Evolutionary conservation across 2,888 invertebrate species (phyloP).

Genomic region (Apantesis nais): DNA sequence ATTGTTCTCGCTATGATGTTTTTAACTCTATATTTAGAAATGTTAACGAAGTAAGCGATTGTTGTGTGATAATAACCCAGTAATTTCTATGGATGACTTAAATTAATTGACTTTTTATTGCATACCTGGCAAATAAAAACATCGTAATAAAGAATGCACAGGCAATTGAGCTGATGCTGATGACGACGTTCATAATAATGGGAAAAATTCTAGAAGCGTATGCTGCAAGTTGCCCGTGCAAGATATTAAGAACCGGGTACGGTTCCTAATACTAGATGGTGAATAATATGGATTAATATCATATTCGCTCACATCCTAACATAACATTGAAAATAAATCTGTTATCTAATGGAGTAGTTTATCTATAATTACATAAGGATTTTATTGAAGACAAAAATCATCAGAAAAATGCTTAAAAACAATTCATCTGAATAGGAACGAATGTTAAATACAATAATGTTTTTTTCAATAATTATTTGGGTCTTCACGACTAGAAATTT

Average conservation of each 20-base stretch:
- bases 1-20: constrained; percentile 58
- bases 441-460: constrained; percentile 67
- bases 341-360: constrained; percentile 66
- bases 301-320: constrained; percentile 76
- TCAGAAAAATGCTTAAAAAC: constrained; percentile 58
- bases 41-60: constrained; percentile 78
- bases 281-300: constrained; percentile 68
- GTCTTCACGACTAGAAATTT: constrained; percentile 80
- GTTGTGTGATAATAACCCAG: constrained; percentile 64
- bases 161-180: constrained; percentile 22
- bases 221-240: constrained; percentile 24
- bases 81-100: constrained; percentile 82
- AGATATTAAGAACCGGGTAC: not conserved
- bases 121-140: constrained; percentile 68
- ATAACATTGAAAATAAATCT: constrained; percentile 60
- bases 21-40: constrained; percentile 60
- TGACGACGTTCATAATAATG: constrained; percentile 11
- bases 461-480: constrained; percentile 71
- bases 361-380: constrained; percentile 67
- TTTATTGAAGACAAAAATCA: constrained; percentile 52
- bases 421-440: constrained; percentile 72
- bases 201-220: constrained; percentile 12
- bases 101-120: constrained; percentile 79
- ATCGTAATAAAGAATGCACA: constrained; percentile 27
- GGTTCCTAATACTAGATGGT: constrained; percentile 70